A percentile compares a stretch with the other conserved stretches of the same genome.
Conservation (phyloP, 1,140 invertebrate species). For the Berghia stephanieae region DNA sequence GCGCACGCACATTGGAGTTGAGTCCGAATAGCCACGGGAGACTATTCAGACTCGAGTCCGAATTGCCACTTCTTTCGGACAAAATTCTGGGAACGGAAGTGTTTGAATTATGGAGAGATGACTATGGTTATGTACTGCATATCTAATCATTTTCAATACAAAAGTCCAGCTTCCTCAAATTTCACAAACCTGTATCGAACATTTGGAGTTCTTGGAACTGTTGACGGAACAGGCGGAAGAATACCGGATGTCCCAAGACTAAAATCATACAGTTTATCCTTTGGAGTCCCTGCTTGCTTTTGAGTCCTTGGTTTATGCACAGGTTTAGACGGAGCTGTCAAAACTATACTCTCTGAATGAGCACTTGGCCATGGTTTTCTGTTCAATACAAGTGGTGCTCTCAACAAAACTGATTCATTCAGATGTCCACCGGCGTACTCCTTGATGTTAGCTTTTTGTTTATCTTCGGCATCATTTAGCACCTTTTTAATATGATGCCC, state of each 20-base stretch:
- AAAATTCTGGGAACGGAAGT: too few relatives aligned
- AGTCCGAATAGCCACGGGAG: too few relatives aligned
- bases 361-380: slow-evolving; percentile 44
- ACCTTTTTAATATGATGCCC: slow-evolving; percentile 51
- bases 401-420: slow-evolving; percentile 54
- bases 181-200: slow-evolving; percentile 24
- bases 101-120: too few relatives aligned
- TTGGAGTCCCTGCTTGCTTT: slow-evolving; percentile 40
- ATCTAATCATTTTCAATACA: too few relatives aligned
- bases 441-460: slow-evolving; percentile 57
- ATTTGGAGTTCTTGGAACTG: neutral
- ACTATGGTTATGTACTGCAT: too few relatives aligned
- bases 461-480: slow-evolving; percentile 52
- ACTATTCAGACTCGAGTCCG: neutral
- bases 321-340: neutral
- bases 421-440: slow-evolving; percentile 58
- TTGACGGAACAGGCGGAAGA: slow-evolving; percentile 35
- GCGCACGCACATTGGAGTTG: too few relatives aligned
- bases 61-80: neutral
- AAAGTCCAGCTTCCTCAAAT: too few relatives aligned
- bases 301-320: neutral
- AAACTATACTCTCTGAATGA: slow-evolving; percentile 27
- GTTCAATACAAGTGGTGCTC: slow-evolving; percentile 36
- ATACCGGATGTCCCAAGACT: slow-evolving; percentile 55
- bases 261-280: slow-evolving; percentile 54